phyloP scores from a whole-genome alignment of 2,888 invertebrate genomes.

The Biston stratarius region DNA sequence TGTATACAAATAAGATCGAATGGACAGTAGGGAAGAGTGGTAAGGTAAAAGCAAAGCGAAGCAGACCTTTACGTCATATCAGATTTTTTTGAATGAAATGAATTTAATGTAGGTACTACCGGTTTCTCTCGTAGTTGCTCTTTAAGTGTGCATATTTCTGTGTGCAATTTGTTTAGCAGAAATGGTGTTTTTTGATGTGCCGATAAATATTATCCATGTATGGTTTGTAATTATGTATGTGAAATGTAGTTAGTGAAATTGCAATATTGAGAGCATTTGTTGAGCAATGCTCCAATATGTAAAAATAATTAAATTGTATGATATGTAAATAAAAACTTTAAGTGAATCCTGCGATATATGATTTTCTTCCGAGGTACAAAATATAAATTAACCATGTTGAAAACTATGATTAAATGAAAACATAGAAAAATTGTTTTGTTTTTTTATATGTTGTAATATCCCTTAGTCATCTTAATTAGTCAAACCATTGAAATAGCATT shows the following conservation, averaged over 20 bases:
- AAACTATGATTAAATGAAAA: slow-evolving; percentile 84
- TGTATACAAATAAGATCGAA: neutral
- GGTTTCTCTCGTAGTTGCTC: neutral
- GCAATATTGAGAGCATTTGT: slow-evolving; percentile 72
- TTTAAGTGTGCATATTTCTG: neutral
- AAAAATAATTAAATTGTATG: slow-evolving; percentile 79
- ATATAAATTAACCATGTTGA: slow-evolving; percentile 86
- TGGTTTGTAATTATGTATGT: slow-evolving; percentile 72
- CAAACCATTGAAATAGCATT: too few relatives aligned
- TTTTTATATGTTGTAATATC: slow-evolving; percentile 8
- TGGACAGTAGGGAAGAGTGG: neutral
- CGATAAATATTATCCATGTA: slow-evolving; percentile 35
- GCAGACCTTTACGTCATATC: neutral
- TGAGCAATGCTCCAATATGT: slow-evolving; percentile 71
- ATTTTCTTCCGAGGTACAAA: slow-evolving; percentile 86
- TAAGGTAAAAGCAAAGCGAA: neutral
- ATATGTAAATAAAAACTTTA: slow-evolving; percentile 84
- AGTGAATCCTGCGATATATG: slow-evolving; percentile 83
- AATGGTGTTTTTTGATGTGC: neutral
- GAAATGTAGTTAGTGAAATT: slow-evolving; percentile 80
- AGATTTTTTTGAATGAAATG: neutral
- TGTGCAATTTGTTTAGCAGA: neutral
- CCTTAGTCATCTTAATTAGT: neutral
- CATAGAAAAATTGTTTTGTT: slow-evolving; percentile 64
- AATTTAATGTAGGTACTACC: neutral